These are phyloP conservation scores for Todus mexicanus DNA, from an alignment of 2,797 vertebrate genomes.

Conservation along the genomic window DNA sequence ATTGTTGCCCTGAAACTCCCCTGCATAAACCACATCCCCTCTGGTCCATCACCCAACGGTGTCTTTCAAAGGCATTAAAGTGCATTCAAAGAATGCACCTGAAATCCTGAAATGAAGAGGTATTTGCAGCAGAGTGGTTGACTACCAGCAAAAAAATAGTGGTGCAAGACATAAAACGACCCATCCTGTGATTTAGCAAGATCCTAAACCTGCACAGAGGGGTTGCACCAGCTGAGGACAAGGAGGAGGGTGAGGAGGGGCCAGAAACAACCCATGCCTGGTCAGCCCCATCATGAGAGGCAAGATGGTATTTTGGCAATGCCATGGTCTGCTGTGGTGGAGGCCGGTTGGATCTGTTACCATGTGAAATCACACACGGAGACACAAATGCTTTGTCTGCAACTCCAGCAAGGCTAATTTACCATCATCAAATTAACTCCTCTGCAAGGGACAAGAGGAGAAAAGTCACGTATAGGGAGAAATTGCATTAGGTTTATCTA, in stretches of 20 bases:
- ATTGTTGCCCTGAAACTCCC: not conserved
- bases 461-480: not conserved
- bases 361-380: fast-evolving
- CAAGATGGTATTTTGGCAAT: not conserved
- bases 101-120: too few relatives aligned
- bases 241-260: not conserved
- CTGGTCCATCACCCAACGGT: not conserved
- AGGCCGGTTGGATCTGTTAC: not conserved
- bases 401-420: not conserved
- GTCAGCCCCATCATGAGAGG: not conserved
- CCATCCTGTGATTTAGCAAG: not conserved
- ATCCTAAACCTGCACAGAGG: not conserved
- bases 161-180: too few relatives aligned
- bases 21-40: not conserved
- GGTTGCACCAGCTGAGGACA: not conserved
- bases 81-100: not conserved
- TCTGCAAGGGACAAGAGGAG: not conserved
- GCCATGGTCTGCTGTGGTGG: too few relatives aligned
- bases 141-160: too few relatives aligned
- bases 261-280: not conserved
- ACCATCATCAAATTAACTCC: not conserved
- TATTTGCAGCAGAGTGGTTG: too few relatives aligned
- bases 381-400: not conserved
- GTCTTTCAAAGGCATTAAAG: not conserved
- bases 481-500: not conserved